A percentile compares a stretch with the other conserved stretches of the same genome.
Evolutionary conservation across 1,140 invertebrate genomes (phyloP).

Genomic region (Temnothorax nylanderi): DNA sequence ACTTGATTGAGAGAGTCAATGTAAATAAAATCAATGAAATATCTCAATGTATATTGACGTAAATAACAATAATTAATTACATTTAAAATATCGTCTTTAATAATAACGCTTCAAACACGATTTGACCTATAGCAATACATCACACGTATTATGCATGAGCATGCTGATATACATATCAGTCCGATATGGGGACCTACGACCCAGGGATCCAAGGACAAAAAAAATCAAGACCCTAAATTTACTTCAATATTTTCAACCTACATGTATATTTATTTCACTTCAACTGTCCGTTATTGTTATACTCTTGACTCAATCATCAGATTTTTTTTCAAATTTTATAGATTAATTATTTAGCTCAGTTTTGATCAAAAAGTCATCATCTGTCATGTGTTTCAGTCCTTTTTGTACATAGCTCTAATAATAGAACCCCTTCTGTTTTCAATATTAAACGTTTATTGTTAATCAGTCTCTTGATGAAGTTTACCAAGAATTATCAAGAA

Average conservation of each 20-base stretch:
- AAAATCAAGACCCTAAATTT: not conserved
- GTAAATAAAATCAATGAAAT: not conserved
- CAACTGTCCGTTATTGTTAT: not conserved
- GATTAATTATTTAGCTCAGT: not conserved
- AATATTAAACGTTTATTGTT: not conserved
- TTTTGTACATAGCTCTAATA: not conserved
- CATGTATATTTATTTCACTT: not conserved
- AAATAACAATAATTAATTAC: slow-evolving; percentile 6
- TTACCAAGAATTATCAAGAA: not conserved
- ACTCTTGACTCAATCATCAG: not conserved
- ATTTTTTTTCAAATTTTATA: not conserved
- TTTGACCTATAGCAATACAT: not conserved
- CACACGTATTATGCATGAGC: not conserved
- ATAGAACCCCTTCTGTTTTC: not conserved
- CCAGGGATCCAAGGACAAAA: not conserved
- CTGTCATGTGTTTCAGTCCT: not conserved
- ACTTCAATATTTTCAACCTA: not conserved
- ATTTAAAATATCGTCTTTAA: not conserved
- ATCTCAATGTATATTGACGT: not conserved
- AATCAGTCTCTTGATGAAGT: not conserved
- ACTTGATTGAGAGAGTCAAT: not conserved
- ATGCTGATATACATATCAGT: slow-evolving; percentile 10
- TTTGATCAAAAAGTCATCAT: slow-evolving; percentile 5
- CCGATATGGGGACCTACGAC: not conserved
- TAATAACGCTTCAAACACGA: not conserved